These are phyloP conservation scores for Villa cingulata DNA, from an alignment of 2,888 invertebrate species.

Conservation along the genomic window DNA sequence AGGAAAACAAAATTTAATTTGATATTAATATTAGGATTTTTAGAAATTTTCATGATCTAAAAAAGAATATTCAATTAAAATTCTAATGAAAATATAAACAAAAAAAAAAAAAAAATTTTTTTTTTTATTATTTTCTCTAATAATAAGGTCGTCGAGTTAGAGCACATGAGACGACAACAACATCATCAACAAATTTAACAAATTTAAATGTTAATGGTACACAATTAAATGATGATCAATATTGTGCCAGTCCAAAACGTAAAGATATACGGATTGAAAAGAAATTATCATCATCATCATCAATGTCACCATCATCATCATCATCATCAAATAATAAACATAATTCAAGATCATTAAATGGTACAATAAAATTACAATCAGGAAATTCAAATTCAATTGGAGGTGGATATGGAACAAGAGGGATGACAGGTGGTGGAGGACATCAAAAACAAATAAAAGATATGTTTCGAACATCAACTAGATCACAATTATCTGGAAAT, in stretches of 20 bases:
- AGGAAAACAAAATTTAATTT: no score
- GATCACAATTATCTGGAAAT: conserved; percentile 28
- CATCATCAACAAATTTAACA: no score
- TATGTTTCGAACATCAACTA: conserved; percentile 17
- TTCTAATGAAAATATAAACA: no score
- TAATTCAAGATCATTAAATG: neutral
- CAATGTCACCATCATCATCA: neutral
- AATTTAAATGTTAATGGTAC: conserved; percentile 1
- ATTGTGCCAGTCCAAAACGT: conserved; percentile 34
- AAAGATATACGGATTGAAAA: conserved; percentile 35
- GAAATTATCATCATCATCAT: neutral
- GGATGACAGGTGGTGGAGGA: neutral
- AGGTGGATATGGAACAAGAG: no score
- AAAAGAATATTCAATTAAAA: no score
- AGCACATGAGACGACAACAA: neutral
- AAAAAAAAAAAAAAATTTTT: no score
- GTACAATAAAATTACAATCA: neutral
- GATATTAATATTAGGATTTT: no score
- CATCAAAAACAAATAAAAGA: neutral
- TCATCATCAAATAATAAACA: neutral
- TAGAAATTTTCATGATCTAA: no score
- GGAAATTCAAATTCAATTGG: no score
- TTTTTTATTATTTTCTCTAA: no score
- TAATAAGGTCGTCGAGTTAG: conserved; percentile 4
- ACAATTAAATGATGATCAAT: conserved; percentile 27